Conservation (phyloP, 2,888 invertebrate species). For the Scaptomyza caliginosa region DNA sequence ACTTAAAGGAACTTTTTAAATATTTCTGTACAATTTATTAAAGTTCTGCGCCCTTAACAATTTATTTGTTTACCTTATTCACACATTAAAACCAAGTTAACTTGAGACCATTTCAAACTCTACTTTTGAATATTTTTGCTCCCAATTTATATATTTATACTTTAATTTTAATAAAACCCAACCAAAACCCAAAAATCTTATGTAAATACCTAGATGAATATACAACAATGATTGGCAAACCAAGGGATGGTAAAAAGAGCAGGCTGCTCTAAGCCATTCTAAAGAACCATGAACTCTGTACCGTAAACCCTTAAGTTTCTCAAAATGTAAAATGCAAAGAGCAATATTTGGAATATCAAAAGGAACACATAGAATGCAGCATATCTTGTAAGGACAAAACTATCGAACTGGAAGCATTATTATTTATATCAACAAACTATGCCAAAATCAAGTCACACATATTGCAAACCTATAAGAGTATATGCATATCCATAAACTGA, state of each 20-base stretch:
- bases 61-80: not conserved
- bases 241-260: constrained; percentile 84
- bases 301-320: constrained; percentile 13
- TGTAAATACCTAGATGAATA: constrained; percentile 84
- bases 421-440: constrained; percentile 5
- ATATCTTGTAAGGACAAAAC: constrained; percentile 16
- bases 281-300: constrained; percentile 31
- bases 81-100: not conserved
- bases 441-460: not conserved
- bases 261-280: constrained; percentile 83
- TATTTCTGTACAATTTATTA: constrained; percentile 28
- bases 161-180: constrained; percentile 45
- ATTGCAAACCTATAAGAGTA: not conserved
- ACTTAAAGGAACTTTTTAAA: not conserved
- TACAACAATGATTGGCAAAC: constrained; percentile 84
- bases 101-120: constrained; percentile 6
- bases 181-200: constrained; percentile 65
- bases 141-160: constrained; percentile 36
- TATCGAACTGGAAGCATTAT: constrained; percentile 12
- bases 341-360: constrained; percentile 9
- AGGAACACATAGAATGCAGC: constrained; percentile 24
- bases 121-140: constrained; percentile 26
- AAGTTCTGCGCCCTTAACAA: constrained; percentile 7
- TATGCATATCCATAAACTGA: constrained; percentile 4
- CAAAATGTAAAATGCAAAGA: constrained; percentile 35